A percentile compares a stretch with the other conserved stretches of the same genome.
Evolutionary conservation across 2,797 vertebrate genomes (phyloP).

Genomic region (Phrynocephalus vlangalii): DNA sequence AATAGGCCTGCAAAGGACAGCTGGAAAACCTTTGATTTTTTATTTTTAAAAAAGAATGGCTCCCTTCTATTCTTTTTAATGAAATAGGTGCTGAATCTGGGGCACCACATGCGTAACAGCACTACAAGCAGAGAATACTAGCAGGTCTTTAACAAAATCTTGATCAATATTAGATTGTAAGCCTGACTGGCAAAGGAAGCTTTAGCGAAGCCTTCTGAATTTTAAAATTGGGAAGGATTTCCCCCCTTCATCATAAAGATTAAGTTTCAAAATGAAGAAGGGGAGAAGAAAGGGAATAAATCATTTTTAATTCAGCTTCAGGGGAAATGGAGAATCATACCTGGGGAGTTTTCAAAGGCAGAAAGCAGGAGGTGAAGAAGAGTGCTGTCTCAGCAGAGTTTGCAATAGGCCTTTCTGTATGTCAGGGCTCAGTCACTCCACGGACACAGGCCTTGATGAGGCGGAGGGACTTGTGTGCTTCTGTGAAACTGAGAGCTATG

Average conservation of each 20-base stretch:
- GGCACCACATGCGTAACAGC: conserved; percentile 54
- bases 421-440: too few species aligned
- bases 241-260: neutral
- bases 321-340: neutral
- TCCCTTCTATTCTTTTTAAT: conserved; percentile 65
- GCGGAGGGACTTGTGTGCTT: too few species aligned
- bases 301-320: neutral
- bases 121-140: conserved; percentile 48
- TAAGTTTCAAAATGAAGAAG: neutral
- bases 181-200: conserved; percentile 58
- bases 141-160: conserved; percentile 47
- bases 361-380: neutral
- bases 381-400: neutral
- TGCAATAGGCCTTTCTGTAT: neutral
- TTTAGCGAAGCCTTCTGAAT: conserved; percentile 45
- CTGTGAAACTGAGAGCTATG: too few species aligned
- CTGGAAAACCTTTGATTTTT: conserved; percentile 71
- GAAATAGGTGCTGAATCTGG: conserved; percentile 71
- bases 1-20: conserved; percentile 65
- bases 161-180: conserved; percentile 61
- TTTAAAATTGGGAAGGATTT: conserved; percentile 25
- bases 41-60: conserved; percentile 61
- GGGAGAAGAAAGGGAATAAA: neutral
- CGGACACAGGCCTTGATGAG: too few species aligned
- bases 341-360: neutral